Evolutionary conservation across 2,113 vertebrate genomes (phyloP), one percentile per base, ranked within the genome.

Genomic region (Apeltes quadracus): DNA sequence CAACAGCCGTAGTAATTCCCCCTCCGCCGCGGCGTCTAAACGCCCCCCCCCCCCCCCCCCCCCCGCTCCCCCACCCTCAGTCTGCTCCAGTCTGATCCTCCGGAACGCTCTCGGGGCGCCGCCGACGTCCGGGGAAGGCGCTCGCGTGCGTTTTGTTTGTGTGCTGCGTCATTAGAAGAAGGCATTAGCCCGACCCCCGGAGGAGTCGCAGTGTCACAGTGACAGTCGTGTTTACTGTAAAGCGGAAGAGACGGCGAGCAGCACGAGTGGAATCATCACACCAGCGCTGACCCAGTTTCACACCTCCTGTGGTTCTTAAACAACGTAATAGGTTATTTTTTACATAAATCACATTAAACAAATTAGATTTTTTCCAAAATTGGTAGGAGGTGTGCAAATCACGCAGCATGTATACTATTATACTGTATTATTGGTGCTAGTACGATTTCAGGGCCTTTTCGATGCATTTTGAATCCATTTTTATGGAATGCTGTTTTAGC

Each of bases 1-100:
- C 68, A 63, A 82, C 86, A 88, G 80, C 82, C 85, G 50, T 84
- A 83, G 89, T 88, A 85, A 89, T 89, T 89, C 87, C 84, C 69
- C 56, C 84, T 81, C 69, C 61, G 7, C 73, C n/a, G 84, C 61
- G 34, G 75, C 75, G 78, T 88, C 85, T 87, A 88, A 92, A 88
- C 83, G 78, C 84, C 87, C 88, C 76, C 64, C 73, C 65, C 82
- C 87, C 87, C 76, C 61, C 73, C 65, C 82, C 4, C 3, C 32
- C 83, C 5, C 76, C 64, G 73, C 65, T 82, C 38, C 61, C 88
- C 82, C 82, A n/a, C n/a, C n/a, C n/a, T n/a, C 83, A 74, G 72
- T 90, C 75, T 89, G 83, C 81, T 73, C 69, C 81, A n/a, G n/a
- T n/a, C n/a, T n/a, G n/a, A n/a, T n/a, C n/a, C n/a, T n/a, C 29